phyloP scores from a whole-genome alignment of 2,888 invertebrate species.

The Osmoderma eremita region DNA sequence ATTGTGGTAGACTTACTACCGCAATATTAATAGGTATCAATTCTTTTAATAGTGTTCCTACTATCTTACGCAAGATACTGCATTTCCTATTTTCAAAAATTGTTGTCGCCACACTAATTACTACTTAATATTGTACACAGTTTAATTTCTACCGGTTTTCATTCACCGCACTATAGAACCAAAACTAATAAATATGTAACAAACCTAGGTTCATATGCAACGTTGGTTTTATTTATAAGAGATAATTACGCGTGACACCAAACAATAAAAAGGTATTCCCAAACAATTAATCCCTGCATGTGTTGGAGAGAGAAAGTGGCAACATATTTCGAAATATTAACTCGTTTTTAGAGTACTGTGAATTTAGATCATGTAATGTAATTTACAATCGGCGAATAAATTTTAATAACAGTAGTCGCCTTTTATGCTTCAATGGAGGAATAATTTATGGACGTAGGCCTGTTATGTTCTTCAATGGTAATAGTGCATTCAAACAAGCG shows the following conservation, averaged over 20 bases:
- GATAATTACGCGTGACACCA: not conserved
- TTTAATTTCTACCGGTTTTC: no score
- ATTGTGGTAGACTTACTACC: no score
- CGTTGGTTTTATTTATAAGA: not conserved
- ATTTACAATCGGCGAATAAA: conserved; percentile 23
- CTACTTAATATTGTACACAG: no score
- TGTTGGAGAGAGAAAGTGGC: not conserved
- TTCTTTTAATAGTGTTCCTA: no score
- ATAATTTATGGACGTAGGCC: conserved; percentile 14
- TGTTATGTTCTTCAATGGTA: conserved; percentile 11
- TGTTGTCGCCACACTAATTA: no score
- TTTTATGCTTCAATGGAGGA: conserved; percentile 24
- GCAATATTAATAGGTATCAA: no score
- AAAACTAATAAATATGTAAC: no score
- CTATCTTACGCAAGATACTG: no score
- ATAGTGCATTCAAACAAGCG: not conserved
- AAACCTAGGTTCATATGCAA: not conserved
- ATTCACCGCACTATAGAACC: no score
- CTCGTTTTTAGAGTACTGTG: conserved; percentile 5
- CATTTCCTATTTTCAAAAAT: no score
- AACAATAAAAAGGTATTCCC: not conserved
- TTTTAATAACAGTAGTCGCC: conserved; percentile 30
- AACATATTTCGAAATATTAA: conserved; percentile 18
- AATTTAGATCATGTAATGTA: conserved; percentile 23
- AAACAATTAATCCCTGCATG: not conserved